Evolutionary conservation across 2,888 invertebrate species (phyloP), one percentile per base, ranked within the genome.

Genomic region (Agrochola circellaris): DNA sequence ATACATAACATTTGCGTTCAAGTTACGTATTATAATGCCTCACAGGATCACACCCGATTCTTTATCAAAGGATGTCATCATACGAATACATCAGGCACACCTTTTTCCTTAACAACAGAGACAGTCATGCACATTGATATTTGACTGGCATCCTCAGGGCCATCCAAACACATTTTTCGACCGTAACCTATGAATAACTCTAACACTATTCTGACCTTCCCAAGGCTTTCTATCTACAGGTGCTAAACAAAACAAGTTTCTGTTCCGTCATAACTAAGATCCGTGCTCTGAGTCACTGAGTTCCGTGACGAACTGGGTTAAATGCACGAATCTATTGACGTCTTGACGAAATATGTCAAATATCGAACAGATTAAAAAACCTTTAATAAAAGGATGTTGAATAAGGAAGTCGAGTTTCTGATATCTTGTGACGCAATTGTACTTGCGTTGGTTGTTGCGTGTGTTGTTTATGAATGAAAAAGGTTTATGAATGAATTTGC

Each of bases 141-240:
- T 74, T 69, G 64, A 65, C 20, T 11, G 30, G 30, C 30, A n/a
- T 30, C 23, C 3, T 66, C 81, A 70, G 7, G 60, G 77, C 34
- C 65, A 74, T 48, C n/a, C 48, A 15, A 38, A 17, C 42, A 82
- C 51, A 73, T 82, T 65, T 65, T 60, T 42, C 77, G 73, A 58
- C 38, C n/a, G 30, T 60, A 77, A 70, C 74, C 75, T 83, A 83
- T 78, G 78, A 73, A 81, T 81, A 79, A 79, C 62, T 77, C 54
- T 45, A 64, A 70, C 60, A 65, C 67, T n/a, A 71, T 75, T 82
- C 60, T 73, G 45, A 73, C 73, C 77, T 83, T 68, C 72, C 42
- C 69, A 75, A 82, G 79, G 83, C 83, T 82, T 75, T 80, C 81
- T 80, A 79, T 77, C 67, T 78, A 65, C 34, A 83, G 79, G 79